Evolutionary conservation across 2,888 invertebrate genomes (phyloP).

Genomic region (Diabrotica balteata): DNA sequence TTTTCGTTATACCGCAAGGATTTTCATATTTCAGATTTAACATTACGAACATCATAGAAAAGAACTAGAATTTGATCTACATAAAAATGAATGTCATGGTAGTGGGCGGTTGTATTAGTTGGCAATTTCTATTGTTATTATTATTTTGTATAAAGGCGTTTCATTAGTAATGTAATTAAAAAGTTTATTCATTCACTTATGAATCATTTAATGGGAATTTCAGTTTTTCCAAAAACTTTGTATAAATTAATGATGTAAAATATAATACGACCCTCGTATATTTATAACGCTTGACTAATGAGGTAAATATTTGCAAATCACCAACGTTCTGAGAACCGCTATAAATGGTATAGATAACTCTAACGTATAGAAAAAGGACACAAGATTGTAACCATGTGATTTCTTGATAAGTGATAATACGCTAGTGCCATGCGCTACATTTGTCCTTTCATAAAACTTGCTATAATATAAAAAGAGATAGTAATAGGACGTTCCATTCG

Average conservation of each 20-base stretch:
- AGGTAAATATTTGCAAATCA: background rate
- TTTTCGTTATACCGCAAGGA: no score
- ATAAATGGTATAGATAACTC: background rate
- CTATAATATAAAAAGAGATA: conserved; percentile 8
- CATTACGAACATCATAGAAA: no score
- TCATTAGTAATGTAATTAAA: no score
- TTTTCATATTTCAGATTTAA: no score
- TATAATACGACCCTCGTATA: background rate
- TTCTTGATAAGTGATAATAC: background rate
- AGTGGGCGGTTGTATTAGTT: no score
- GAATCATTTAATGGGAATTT: no score
- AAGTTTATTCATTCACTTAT: no score
- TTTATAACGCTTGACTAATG: background rate
- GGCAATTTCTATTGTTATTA: no score
- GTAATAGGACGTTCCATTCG: conserved; percentile 13
- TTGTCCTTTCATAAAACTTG: conserved; percentile 14
- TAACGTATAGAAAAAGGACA: conserved; percentile 11
- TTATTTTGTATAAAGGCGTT: no score
- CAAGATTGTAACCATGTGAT: background rate
- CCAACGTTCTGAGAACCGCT: background rate
- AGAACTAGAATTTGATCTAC: no score
- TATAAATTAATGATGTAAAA: background rate
- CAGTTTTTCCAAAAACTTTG: no score
- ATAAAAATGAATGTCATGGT: no score
- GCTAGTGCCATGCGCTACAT: conserved; percentile 10